These are phyloP conservation scores for Dolichoris vasculosae DNA, from an alignment of 1,140 invertebrate genomes.

Conservation along the genomic window DNA sequence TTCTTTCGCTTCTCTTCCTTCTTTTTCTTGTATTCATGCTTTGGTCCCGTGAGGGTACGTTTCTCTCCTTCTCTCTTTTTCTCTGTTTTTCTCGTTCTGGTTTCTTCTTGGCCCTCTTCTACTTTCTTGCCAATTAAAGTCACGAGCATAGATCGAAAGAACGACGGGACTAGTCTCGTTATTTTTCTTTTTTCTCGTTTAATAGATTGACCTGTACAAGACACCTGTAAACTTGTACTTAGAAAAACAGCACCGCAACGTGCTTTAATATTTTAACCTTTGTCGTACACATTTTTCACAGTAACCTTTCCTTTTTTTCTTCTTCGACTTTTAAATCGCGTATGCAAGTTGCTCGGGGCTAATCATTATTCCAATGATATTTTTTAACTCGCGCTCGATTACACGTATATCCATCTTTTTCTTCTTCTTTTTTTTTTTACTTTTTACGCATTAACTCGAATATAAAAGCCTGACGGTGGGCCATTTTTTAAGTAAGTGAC, in stretches of 20 bases:
- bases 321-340: not conserved
- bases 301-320: not conserved
- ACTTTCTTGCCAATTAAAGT: slow-evolving; percentile 40
- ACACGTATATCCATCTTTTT: not conserved
- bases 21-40: not conserved
- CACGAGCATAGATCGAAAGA: not conserved
- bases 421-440: not conserved
- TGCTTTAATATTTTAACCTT: slow-evolving; percentile 12
- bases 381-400: not conserved
- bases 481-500: too few relatives aligned
- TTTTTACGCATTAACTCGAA: not conserved
- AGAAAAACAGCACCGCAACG: not conserved
- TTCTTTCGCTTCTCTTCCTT: not conserved
- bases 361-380: not conserved
- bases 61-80: not conserved
- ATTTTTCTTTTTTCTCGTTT: not conserved
- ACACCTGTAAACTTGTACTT: slow-evolving; percentile 7
- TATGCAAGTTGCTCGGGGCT: not conserved
- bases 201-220: slow-evolving; percentile 23
- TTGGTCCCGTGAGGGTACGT: not conserved
- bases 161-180: not conserved
- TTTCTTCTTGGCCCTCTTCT: not conserved
- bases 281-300: not conserved
- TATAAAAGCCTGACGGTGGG: too few relatives aligned
- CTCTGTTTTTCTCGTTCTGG: slow-evolving; percentile 2